Conservation (phyloP, 2,888 invertebrate species). For the Clusia tigrina region DNA sequence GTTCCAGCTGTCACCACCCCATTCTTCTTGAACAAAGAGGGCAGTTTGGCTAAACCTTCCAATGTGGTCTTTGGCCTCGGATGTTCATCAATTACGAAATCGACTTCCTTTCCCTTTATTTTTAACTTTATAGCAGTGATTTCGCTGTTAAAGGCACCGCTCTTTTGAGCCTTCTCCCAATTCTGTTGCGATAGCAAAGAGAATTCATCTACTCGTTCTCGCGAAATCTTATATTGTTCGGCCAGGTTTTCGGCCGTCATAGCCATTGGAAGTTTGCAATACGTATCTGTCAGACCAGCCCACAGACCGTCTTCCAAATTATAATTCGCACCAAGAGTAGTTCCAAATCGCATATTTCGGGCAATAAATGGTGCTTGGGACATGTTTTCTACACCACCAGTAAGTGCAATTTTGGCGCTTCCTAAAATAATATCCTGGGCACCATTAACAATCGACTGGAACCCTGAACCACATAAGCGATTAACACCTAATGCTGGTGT, state of each 20-base stretch:
- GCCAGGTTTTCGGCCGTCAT: slow-evolving; percentile 94
- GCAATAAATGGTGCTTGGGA: slow-evolving; percentile 88
- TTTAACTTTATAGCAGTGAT: slow-evolving; percentile 85
- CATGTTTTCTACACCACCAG: slow-evolving; percentile 97
- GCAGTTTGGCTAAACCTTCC: slow-evolving; percentile 84
- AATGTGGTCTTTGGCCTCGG: slow-evolving; percentile 81
- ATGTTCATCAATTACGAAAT: slow-evolving; percentile 81
- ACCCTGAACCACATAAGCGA: slow-evolving; percentile 96
- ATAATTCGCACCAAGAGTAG: slow-evolving; percentile 78
- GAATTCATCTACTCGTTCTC: slow-evolving; percentile 86
- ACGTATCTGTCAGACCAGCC: slow-evolving; percentile 86
- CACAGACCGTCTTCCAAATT: slow-evolving; percentile 90
- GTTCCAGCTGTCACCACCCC: slow-evolving; percentile 94
- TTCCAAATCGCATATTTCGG: slow-evolving; percentile 87
- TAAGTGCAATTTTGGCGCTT: slow-evolving; percentile 83
- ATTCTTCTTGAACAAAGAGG: slow-evolving; percentile 91
- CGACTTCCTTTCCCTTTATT: slow-evolving; percentile 82
- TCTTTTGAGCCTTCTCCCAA: slow-evolving; percentile 90
- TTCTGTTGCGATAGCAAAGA: slow-evolving; percentile 83
- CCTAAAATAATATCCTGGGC: slow-evolving; percentile 91
- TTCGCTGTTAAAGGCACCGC: slow-evolving; percentile 89
- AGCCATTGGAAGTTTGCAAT: slow-evolving; percentile 94
- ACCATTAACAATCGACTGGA: slow-evolving; percentile 91
- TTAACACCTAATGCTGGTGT: slow-evolving; percentile 89
- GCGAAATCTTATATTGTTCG: slow-evolving; percentile 80